Percentiles rank a stretch among this genome's conserved stretches.
These are phyloP conservation scores for Zoanthus solanderi DNA, from an alignment of 92 coral and sea anemone genomes.

Conservation along the genomic window DNA sequence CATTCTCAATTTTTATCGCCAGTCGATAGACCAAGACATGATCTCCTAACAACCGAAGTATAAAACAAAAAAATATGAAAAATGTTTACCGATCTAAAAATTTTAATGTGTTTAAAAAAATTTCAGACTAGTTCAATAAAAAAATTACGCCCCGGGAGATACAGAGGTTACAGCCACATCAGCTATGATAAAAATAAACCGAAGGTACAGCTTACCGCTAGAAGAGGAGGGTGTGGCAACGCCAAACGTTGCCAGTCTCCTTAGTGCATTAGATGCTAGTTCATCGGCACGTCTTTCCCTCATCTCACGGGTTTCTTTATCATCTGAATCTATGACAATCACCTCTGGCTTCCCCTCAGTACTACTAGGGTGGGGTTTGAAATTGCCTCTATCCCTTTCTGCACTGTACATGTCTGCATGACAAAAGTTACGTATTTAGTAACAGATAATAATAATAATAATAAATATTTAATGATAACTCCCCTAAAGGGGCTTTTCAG, in stretches of 20 bases:
- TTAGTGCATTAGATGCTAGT: neutral
- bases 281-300: constrained; percentile 10
- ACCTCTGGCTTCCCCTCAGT: constrained; percentile 26
- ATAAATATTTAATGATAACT: too few species aligned
- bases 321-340: constrained; percentile 35
- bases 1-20: too few species aligned
- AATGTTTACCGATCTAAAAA: too few species aligned
- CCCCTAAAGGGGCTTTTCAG: too few species aligned
- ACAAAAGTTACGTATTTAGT: neutral
- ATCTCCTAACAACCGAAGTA: too few species aligned
- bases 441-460: neutral
- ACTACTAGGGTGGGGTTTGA: neutral
- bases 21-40: too few species aligned
- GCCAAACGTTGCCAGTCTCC: constrained; percentile 32
- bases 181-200: neutral
- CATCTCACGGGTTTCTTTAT: constrained; percentile 21
- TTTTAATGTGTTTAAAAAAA: too few species aligned
- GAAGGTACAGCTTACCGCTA: constrained; percentile 3
- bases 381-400: constrained; percentile 12
- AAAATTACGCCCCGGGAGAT: too few species aligned
- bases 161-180: neutral
- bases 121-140: too few species aligned
- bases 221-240: neutral
- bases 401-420: constrained; percentile 17
- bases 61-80: too few species aligned